Evolutionary conservation across 2,797 vertebrate genomes (phyloP).

Genomic region (Fistularia commersonii): DNA sequence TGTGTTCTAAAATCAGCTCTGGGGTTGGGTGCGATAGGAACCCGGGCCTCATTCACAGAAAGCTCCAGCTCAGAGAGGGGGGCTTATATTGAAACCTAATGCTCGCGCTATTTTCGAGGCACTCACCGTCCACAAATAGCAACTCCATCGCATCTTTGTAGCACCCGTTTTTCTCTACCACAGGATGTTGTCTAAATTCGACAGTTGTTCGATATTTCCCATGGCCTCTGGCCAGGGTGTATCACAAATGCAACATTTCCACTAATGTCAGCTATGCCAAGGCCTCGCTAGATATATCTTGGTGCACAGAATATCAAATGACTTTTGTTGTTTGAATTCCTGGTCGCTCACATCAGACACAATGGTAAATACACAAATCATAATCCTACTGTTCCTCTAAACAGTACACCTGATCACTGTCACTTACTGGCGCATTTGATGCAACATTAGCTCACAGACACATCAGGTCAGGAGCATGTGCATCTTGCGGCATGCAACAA

Average conservation of each 20-base stretch:
- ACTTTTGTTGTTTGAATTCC: conserved; percentile 58
- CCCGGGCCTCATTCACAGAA: conserved; percentile 80
- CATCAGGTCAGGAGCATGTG: no score
- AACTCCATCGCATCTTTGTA: conserved; percentile 56
- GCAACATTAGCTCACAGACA: background rate
- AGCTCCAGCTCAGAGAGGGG: conserved; percentile 71
- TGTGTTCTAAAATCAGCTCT: conserved; percentile 80
- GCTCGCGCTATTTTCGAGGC: conserved; percentile 76
- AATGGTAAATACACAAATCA: conserved; percentile 46
- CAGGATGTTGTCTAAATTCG: conserved; percentile 69
- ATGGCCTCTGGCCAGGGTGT: conserved; percentile 57
- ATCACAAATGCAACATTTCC: conserved; percentile 74
- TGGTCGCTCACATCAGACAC: conserved; percentile 50
- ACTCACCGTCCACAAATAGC: conserved; percentile 77
- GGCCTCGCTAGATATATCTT: conserved; percentile 56
- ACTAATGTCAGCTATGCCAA: conserved; percentile 64
- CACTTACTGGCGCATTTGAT: conserved; percentile 8
- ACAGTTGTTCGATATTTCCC: conserved; percentile 75
- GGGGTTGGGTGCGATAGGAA: conserved; percentile 74
- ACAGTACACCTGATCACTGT: conserved; percentile 49
- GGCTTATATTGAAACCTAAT: conserved; percentile 79
- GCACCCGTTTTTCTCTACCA: conserved; percentile 56
- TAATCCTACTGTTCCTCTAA: conserved; percentile 56
- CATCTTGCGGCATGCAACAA: background rate
- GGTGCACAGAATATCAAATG: conserved; percentile 43